Evolutionary conservation across 1,140 invertebrate genomes (phyloP).

Genomic region (Tenebrio molitor): DNA sequence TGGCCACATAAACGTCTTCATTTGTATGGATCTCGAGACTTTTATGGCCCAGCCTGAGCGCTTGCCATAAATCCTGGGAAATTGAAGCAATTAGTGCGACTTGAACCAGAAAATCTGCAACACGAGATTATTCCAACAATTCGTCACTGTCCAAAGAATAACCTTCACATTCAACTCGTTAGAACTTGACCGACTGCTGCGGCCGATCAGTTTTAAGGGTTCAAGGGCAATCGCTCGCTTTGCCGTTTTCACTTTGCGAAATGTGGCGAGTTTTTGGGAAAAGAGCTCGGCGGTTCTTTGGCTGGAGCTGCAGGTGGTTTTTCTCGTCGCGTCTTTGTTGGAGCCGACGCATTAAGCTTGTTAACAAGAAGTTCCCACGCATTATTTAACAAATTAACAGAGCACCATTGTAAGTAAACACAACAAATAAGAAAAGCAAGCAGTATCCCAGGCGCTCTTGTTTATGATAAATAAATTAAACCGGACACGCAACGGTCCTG

Average conservation of each 20-base stretch:
- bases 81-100: neutral
- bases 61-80: neutral
- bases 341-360: constrained; percentile 20
- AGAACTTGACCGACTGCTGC: too few relatives aligned
- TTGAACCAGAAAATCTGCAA: neutral
- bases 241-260: too few relatives aligned
- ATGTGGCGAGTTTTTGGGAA: too few relatives aligned
- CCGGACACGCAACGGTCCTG: constrained; percentile 1
- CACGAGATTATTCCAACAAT: neutral
- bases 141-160: neutral
- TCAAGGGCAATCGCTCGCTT: too few relatives aligned
- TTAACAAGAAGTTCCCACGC: constrained; percentile 23
- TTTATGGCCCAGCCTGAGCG: neutral
- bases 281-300: too few relatives aligned
- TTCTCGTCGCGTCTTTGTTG: neutral
- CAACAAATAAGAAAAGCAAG: constrained; percentile 19
- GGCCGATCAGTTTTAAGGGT: too few relatives aligned
- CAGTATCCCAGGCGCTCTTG: constrained; percentile 23
- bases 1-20: neutral
- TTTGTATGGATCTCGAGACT: neutral
- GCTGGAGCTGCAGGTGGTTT: neutral
- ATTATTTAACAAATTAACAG: constrained; percentile 33
- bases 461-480: constrained; percentile 26
- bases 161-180: too few relatives aligned
- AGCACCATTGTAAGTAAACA: constrained; percentile 29